Evolutionary conservation across 2,113 vertebrate species (phyloP).

Genomic region (Proterorhinus semilunaris): DNA sequence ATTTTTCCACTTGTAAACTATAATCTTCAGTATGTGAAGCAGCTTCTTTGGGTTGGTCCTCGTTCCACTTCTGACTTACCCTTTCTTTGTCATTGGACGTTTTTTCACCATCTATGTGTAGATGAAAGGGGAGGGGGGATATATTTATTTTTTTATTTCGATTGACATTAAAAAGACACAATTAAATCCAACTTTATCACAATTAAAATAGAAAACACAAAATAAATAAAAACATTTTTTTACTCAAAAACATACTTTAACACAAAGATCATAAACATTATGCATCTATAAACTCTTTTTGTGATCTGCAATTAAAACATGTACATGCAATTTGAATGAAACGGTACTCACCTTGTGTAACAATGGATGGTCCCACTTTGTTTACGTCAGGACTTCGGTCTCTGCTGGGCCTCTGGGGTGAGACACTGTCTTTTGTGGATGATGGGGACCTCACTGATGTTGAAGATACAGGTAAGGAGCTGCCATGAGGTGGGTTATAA

Average conservation of each 20-base stretch:
- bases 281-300: no score
- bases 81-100: conserved; percentile 66
- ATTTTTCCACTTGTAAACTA: conserved; percentile 46
- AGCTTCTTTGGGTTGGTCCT: conserved; percentile 54
- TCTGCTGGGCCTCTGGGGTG: conserved; percentile 64
- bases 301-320: neutral
- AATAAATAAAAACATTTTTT: no score
- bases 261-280: no score
- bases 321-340: neutral
- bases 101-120: conserved; percentile 56
- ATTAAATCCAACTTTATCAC: neutral
- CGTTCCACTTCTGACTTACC: conserved; percentile 46
- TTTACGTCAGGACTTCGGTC: conserved; percentile 56
- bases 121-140: conserved; percentile 1
- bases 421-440: conserved; percentile 54
- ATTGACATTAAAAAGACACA: neutral
- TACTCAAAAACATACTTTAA: no score
- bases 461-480: conserved; percentile 64
- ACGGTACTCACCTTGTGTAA: conserved; percentile 64
- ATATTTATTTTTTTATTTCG: conserved; percentile 1
- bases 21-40: conserved; percentile 50
- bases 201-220: no score
- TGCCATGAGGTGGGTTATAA: conserved; percentile 70
- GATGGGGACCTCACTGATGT: conserved; percentile 63
- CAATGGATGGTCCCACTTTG: conserved; percentile 51